These are phyloP conservation scores for Patella pellucida DNA, from an alignment of 2,888 invertebrate species.

Conservation along the genomic window DNA sequence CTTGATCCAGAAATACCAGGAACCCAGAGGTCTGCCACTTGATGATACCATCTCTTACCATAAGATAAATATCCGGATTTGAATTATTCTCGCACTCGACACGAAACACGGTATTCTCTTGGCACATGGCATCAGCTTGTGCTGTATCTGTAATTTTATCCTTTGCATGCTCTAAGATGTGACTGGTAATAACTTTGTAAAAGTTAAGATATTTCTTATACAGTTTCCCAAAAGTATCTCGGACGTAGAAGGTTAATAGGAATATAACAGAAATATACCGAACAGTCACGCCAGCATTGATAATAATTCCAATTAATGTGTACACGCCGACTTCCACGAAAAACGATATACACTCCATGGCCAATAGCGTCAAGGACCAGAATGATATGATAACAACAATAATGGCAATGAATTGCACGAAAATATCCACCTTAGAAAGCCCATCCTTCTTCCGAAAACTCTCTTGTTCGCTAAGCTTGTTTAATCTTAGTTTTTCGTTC, in stretches of 20 bases:
- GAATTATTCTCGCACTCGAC: conserved; percentile 42
- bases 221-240: conserved; percentile 60
- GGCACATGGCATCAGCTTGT: conserved; percentile 34
- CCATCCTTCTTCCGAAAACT: conserved; percentile 34
- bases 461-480: conserved; percentile 34
- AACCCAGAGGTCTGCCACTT: conserved; percentile 54
- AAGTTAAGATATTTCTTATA: conserved; percentile 59
- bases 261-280: conserved; percentile 59
- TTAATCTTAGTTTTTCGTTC: conserved; percentile 26
- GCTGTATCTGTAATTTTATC: conserved; percentile 44
- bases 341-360: conserved; percentile 62
- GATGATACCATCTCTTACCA: conserved; percentile 23
- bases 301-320: conserved; percentile 62
- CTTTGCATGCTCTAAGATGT: conserved; percentile 28
- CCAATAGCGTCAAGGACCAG: conserved; percentile 54
- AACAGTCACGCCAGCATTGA: conserved; percentile 57
- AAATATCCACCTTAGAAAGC: conserved; percentile 20
- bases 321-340: conserved; percentile 62
- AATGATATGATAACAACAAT: conserved; percentile 49
- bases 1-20: conserved; percentile 52
- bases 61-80: conserved; percentile 33
- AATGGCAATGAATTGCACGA: conserved; percentile 43
- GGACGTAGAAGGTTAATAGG: conserved; percentile 57
- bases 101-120: conserved; percentile 59
- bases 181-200: conserved; percentile 46